These are phyloP conservation scores for Anguilla japonica DNA, from an alignment of 2,113 vertebrate species.

Conservation along the genomic window DNA sequence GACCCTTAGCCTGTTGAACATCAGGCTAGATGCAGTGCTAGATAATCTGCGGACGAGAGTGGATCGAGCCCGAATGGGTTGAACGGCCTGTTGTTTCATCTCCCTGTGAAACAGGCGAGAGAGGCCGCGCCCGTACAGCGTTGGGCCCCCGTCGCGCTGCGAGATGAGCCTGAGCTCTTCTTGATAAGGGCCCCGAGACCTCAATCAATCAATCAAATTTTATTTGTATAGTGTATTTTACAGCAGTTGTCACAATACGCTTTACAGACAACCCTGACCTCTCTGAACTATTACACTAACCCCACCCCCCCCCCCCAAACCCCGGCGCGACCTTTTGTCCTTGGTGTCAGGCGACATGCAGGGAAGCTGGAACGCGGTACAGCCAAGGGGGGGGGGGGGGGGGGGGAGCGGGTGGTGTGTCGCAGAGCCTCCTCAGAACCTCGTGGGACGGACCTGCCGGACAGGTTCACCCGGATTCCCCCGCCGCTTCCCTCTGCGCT, in stretches of 20 bases:
- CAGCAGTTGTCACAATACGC: too few relatives aligned
- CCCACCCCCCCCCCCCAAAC: not conserved
- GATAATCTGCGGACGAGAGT: too few relatives aligned
- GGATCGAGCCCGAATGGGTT: too few relatives aligned
- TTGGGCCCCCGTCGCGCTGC: not conserved
- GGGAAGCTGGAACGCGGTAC: not conserved
- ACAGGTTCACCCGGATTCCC: not conserved
- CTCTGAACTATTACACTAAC: not conserved
- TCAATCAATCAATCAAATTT: too few relatives aligned
- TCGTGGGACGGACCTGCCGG: not conserved
- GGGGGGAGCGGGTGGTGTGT: too few relatives aligned
- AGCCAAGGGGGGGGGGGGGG: not conserved
- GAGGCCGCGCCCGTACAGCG: not conserved
- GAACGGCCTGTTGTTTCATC: too few relatives aligned
- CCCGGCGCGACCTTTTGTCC: not conserved
- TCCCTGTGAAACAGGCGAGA: too few relatives aligned
- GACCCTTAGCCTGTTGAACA: too few relatives aligned
- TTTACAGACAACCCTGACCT: not conserved
- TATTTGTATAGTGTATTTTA: too few relatives aligned
- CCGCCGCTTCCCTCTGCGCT: slow-evolving; percentile 10
- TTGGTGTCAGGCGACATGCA: not conserved
- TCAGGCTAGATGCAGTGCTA: too few relatives aligned
- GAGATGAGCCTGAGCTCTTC: not conserved
- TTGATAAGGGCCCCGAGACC: not conserved
- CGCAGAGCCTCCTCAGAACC: not conserved